Conservation (phyloP, 2,113 vertebrate genomes). For the Pomatorhinus ruficollis region DNA sequence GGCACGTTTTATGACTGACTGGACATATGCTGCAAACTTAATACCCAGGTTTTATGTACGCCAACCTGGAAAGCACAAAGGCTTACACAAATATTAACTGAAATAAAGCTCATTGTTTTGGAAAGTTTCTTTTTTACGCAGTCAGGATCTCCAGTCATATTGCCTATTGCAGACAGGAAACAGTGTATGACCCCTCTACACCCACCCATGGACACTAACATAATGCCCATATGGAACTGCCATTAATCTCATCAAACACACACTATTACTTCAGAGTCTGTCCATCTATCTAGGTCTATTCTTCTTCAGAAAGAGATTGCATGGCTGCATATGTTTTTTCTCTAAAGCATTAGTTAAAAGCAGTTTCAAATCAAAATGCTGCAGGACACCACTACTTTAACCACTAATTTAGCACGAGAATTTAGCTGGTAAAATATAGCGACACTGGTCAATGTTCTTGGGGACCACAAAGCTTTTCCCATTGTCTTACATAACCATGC, state of each 20-base stretch:
- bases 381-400: background rate
- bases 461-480: background rate
- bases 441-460: background rate
- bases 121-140: fast-evolving
- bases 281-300: background rate
- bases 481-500: background rate
- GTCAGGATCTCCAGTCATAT: background rate
- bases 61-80: background rate
- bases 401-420: background rate
- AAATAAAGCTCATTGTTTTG: background rate
- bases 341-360: background rate
- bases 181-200: fast-evolving
- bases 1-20: background rate
- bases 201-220: fast-evolving
- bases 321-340: background rate
- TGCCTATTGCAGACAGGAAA: background rate
- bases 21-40: background rate
- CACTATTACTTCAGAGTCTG: background rate
- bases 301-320: background rate
- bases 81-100: background rate
- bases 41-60: background rate
- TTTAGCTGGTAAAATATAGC: background rate
- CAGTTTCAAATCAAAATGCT: background rate
- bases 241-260: background rate
- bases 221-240: background rate